Evolutionary conservation across 2,113 vertebrate genomes (phyloP).

Genomic region (Nibea coibor): DNA sequence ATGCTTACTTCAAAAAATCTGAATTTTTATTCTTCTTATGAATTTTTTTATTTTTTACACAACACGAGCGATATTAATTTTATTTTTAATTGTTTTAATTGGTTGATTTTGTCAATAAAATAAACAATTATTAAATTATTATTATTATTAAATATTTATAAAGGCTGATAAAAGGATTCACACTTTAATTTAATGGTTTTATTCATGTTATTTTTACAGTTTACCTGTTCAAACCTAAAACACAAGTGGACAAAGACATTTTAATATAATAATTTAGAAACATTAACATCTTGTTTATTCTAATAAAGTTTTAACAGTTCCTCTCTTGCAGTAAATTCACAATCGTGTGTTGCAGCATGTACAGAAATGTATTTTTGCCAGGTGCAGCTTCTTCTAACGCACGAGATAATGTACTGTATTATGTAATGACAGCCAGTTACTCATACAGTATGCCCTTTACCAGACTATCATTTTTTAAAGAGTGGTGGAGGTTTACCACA

Average conservation of each 20-base stretch:
- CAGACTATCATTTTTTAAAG: constrained; percentile 32
- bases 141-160: too few relatives aligned
- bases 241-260: not conserved
- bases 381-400: not conserved
- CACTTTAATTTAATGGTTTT: not conserved
- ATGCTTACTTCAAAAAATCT: too few relatives aligned
- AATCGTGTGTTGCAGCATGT: not conserved
- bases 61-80: not conserved
- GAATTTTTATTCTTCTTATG: not conserved
- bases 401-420: constrained; percentile 5
- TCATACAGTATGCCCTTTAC: constrained; percentile 1
- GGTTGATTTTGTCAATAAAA: too few relatives aligned
- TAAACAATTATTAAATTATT: too few relatives aligned
- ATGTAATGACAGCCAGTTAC: constrained; percentile 19
- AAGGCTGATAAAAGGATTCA: not conserved
- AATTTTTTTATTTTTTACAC: not conserved
- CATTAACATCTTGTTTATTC: not conserved
- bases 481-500: constrained; percentile 16
- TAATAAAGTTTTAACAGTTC: not conserved
- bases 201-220: not conserved
- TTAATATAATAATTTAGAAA: not conserved
- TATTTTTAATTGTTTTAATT: too few relatives aligned
- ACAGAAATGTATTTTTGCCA: not conserved
- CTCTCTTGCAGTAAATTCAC: not conserved
- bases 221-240: not conserved